Evolutionary conservation across 2,797 vertebrate species (phyloP).

Genomic region (Bradypodion pumilum): DNA sequence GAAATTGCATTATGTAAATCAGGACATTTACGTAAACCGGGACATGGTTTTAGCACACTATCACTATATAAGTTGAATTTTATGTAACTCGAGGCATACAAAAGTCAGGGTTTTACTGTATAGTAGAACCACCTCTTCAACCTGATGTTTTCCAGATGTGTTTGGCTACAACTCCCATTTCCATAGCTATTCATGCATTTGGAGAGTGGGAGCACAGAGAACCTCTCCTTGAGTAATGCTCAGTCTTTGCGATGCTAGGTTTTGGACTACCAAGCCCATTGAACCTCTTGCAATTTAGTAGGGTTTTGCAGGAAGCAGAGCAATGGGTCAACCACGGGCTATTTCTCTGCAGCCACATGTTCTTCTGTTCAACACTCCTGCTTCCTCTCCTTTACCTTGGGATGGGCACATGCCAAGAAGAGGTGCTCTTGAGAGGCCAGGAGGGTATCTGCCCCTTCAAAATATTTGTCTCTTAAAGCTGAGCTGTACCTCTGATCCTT

Average conservation of each 20-base stretch:
- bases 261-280: neutral
- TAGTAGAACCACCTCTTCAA: neutral
- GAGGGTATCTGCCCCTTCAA: constrained; percentile 31
- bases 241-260: neutral
- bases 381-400: constrained; percentile 16
- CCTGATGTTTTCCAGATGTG: neutral
- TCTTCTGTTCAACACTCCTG: neutral
- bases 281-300: neutral
- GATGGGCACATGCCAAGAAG: constrained; percentile 1
- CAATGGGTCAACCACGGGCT: neutral
- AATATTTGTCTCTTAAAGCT: constrained; percentile 34
- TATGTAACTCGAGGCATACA: too few species aligned
- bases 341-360: neutral
- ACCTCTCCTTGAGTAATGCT: neutral
- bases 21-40: too few species aligned
- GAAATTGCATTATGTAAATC: too few species aligned
- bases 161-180: neutral
- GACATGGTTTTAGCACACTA: too few species aligned
- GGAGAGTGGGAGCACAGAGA: neutral
- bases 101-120: too few species aligned
- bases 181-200: neutral
- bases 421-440: constrained; percentile 24
- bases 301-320: neutral
- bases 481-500: constrained; percentile 15
- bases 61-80: too few species aligned